Evolutionary conservation across 1,140 invertebrate genomes (phyloP), one percentile per base, ranked within the genome.

Genomic region (Drosophila kurseongensis): DNA sequence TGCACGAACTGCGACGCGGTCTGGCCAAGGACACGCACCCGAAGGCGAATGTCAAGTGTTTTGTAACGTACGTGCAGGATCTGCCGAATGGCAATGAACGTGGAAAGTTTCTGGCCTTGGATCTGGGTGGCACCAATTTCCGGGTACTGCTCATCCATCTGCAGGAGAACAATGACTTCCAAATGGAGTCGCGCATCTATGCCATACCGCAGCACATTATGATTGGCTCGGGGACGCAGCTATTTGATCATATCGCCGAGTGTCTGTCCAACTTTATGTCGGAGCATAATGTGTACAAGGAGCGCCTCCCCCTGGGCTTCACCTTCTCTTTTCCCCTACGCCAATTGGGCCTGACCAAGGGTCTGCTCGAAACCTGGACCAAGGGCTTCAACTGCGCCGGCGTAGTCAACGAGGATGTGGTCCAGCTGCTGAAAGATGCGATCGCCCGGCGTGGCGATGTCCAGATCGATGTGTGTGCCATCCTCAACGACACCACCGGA

Each of bases 161-260:
- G 66, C 94, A 96, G 42, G 96, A 96, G 54, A 95, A 96, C 83
- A 95, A 95, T 73, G 94, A 95, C 76, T 98, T 97, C 90, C 96
- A 97, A 88, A 99, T 99, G 98, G 96, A 98, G 92, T 98, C 98
- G 47, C 98, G 99, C 94, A 99, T 99, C 84, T 99, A 97, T 92
- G 97, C 98, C 16, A 97, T 99, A 88, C 98, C 99, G 40, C 96
- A 98, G 92, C 95, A 96, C 79, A 96, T 99, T 48, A 99, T 99
- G 98, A 93, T 97, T 68, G 98, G 98, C 2, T 96, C 96, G 14
- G 97, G 98, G 3, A 93, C 93, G 44, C 95, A 96, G 94, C 93
- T 99, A 16, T 99, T 99, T 93, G 99, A 99, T 93, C 98, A 99
- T 92, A 99, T 99, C 81, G 99, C 99, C 47, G 97, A 98, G 89